Evolutionary conservation across 2,888 invertebrate species (phyloP), one percentile per base, ranked within the genome.

Genomic region (Orthosia gracilis): DNA sequence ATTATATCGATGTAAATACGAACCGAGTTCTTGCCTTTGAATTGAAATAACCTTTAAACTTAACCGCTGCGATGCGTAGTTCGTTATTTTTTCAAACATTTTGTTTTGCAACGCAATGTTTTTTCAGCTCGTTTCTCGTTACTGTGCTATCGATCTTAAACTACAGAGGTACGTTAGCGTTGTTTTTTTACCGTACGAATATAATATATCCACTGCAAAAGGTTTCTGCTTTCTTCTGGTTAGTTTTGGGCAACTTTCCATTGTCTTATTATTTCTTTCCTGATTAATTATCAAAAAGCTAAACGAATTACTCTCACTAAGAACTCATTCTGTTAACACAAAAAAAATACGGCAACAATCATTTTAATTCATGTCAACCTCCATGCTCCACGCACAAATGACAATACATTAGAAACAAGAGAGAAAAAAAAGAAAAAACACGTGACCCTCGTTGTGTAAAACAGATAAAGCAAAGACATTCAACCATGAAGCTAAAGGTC

Each of bases 401-500:
- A 15, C 15, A 13, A 31, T 11, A 57, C 23, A 1, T 18, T 18
- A 26, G 4, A 9, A 15, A 23, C 17, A 40, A 67, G 18, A 45
- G 21, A 17, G 11, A 47, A 21, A 52, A 58, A 52, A 5, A 58
- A 47, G 45, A 50, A 62, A 71, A 15, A 58, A 72, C 64, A 57
- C 65, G 57, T 66, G 83, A 66, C 58, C 18, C 13, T 31, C 55
- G 50, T 72, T 83, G 62, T 79, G 65, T 67, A 70, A 67, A 49
- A 63, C 13, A 74, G 52, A 75, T 65, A 66, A 72, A 69, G 65
- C 47, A 67, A 67, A 73, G 59, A 45, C 68, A 65, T 70, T 63
- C 70, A 66, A 55, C 40, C 62, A 66, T 45, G 45, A 70, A 73
- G 74, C 69, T 82, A 78, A 83, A 83, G 83, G 83, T 83, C 73